These are phyloP conservation scores for Coleophora deauratella DNA, from an alignment of 2,888 invertebrate genomes.

Conservation along the genomic window DNA sequence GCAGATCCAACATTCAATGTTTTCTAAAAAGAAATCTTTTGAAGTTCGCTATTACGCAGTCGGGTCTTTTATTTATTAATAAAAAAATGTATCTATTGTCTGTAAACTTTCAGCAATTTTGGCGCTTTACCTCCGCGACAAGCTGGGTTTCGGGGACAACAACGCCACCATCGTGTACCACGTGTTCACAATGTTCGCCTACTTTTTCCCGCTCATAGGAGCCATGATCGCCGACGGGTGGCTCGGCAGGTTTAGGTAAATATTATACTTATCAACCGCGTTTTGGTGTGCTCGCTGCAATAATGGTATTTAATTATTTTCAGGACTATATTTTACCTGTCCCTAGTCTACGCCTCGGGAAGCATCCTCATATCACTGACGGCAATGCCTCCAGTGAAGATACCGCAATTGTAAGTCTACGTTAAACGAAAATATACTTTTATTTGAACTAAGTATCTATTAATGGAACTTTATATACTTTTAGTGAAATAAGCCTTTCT, in stretches of 20 bases:
- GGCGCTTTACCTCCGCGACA: constrained; percentile 88
- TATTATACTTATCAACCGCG: constrained; percentile 2
- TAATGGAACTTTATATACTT: too few species aligned
- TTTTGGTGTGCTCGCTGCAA: background rate
- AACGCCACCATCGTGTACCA: constrained; percentile 92
- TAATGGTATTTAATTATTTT: constrained; percentile 20
- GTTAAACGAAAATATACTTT: background rate
- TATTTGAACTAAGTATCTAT: background rate
- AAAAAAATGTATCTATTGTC: too few species aligned
- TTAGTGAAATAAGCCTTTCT: too few species aligned
- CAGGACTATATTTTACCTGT: constrained; percentile 90
- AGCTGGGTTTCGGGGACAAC: constrained; percentile 81
- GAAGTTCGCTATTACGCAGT: too few species aligned
- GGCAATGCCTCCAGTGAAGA: constrained; percentile 75
- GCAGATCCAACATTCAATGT: too few species aligned
- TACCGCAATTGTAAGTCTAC: constrained; percentile 72
- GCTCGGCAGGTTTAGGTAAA: constrained; percentile 90
- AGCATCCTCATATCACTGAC: constrained; percentile 83
- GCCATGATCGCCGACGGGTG: constrained; percentile 95
- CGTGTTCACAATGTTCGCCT: constrained; percentile 90
- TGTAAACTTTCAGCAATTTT: constrained; percentile 85
- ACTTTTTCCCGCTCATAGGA: constrained; percentile 91
- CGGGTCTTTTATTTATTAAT: too few species aligned
- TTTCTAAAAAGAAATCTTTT: too few species aligned
- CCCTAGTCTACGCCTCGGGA: constrained; percentile 90